Percentiles rank a stretch among this genome's conserved stretches.
phyloP scores from a whole-genome alignment of 2,888 invertebrate genomes.

The Agriopis marginaria region DNA sequence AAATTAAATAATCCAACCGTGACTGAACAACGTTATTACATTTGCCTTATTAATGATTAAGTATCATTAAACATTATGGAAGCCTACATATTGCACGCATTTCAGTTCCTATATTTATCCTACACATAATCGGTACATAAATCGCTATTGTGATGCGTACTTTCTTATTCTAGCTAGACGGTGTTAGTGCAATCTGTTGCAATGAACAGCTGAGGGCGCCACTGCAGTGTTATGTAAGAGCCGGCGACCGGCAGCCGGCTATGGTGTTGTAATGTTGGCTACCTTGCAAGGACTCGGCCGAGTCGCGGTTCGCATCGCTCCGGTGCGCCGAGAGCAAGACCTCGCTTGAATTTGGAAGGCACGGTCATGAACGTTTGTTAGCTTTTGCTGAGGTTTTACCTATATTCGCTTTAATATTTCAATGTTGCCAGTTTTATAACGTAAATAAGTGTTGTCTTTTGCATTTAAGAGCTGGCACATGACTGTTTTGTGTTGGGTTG shows the following conservation, averaged over 20 bases:
- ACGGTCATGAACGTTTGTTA: slow-evolving; percentile 18
- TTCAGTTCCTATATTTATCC: slow-evolving; percentile 5
- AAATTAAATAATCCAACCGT: too few species aligned
- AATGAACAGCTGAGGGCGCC: slow-evolving; percentile 14
- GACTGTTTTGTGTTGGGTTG: neutral
- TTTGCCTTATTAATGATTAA: neutral
- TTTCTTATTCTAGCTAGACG: too few species aligned
- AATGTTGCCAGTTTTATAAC: neutral
- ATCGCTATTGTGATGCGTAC: too few species aligned
- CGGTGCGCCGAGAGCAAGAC: slow-evolving; percentile 17
- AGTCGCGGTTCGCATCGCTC: slow-evolving; percentile 13
- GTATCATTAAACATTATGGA: too few species aligned
- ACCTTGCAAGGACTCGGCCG: slow-evolving; percentile 34
- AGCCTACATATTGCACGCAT: neutral
- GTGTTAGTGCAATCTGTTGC: slow-evolving; percentile 17
- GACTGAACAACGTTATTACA: too few species aligned
- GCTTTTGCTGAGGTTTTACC: neutral
- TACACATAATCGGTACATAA: too few species aligned
- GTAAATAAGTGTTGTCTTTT: neutral
- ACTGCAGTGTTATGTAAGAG: slow-evolving; percentile 26
- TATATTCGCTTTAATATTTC: neutral
- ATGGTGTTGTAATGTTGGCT: slow-evolving; percentile 34
- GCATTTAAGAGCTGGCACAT: neutral
- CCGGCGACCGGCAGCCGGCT: slow-evolving; percentile 23
- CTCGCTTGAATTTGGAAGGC: slow-evolving; percentile 21